phyloP scores from a whole-genome alignment of 2,797 vertebrate species.

The Australoheros facetus region DNA sequence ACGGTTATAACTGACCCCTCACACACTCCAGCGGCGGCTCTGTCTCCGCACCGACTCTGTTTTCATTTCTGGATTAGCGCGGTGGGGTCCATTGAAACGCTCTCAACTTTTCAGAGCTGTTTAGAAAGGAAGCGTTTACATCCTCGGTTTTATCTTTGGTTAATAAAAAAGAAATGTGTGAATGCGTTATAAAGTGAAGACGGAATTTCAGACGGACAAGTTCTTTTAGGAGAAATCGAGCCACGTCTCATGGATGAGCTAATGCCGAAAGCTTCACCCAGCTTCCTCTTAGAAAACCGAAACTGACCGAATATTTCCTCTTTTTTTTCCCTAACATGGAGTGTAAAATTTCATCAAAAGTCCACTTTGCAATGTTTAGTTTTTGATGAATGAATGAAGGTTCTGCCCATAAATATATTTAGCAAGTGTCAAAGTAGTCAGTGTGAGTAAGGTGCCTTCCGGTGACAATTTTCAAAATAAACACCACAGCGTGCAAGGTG shows the following conservation, averaged over 20 bases:
- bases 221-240: constrained; percentile 53
- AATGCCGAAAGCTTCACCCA: not conserved
- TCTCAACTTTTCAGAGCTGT: constrained; percentile 60
- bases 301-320: not conserved
- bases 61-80: constrained; percentile 50
- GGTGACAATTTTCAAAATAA: constrained; percentile 65
- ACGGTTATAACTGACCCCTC: not conserved
- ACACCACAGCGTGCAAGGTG: not conserved
- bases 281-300: constrained; percentile 35
- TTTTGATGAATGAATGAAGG: constrained; percentile 68
- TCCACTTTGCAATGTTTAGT: not conserved
- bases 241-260: constrained; percentile 67
- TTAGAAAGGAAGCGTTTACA: not conserved
- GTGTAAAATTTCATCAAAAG: not conserved
- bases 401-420: constrained; percentile 11
- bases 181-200: not conserved
- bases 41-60: constrained; percentile 26
- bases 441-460: constrained; percentile 11
- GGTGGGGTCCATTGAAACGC: constrained; percentile 43
- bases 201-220: constrained; percentile 38
- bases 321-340: not conserved
- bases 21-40: not conserved
- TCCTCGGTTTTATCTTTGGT: not conserved
- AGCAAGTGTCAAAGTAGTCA: not conserved
- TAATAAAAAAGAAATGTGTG: not conserved